A percentile compares a stretch with the other conserved stretches of the same genome.
Conservation (phyloP, 2,888 invertebrate genomes). For the Drosophila glabriapex region DNA sequence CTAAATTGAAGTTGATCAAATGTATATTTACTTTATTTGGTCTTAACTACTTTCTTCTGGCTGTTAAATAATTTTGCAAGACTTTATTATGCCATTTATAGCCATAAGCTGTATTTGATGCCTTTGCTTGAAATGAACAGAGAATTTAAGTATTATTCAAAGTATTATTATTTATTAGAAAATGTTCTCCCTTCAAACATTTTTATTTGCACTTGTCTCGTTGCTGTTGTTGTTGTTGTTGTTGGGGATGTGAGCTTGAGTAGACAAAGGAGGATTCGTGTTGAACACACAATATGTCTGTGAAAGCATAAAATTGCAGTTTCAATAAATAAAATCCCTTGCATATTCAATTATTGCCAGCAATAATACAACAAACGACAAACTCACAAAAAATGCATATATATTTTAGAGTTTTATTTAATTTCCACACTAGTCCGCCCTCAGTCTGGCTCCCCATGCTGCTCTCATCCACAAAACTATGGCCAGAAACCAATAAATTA, state of each 20-base stretch:
- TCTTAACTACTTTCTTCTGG: neutral
- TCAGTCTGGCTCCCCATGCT: no score
- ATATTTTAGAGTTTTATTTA: constrained; percentile 31
- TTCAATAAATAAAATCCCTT: constrained; percentile 45
- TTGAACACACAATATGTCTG: constrained; percentile 16
- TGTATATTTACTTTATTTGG: neutral
- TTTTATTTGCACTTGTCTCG: no score
- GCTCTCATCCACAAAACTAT: neutral
- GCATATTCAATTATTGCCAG: neutral
- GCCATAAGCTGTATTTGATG: neutral
- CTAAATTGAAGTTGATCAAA: no score
- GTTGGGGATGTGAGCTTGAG: no score
- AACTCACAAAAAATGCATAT: constrained; percentile 1
- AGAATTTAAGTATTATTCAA: neutral
- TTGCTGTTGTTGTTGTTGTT: no score
- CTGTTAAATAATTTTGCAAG: neutral
- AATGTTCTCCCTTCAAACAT: no score
- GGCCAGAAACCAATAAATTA: neutral
- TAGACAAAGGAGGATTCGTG: constrained; percentile 10
- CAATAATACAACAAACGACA: constrained; percentile 5
- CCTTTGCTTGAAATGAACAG: neutral
- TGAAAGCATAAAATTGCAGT: constrained; percentile 37
- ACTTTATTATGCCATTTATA: no score
- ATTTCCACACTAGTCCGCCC: constrained; percentile 15
- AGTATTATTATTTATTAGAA: no score